Conservation (phyloP, 2,888 invertebrate genomes). For the Cephus pulcher region DNA sequence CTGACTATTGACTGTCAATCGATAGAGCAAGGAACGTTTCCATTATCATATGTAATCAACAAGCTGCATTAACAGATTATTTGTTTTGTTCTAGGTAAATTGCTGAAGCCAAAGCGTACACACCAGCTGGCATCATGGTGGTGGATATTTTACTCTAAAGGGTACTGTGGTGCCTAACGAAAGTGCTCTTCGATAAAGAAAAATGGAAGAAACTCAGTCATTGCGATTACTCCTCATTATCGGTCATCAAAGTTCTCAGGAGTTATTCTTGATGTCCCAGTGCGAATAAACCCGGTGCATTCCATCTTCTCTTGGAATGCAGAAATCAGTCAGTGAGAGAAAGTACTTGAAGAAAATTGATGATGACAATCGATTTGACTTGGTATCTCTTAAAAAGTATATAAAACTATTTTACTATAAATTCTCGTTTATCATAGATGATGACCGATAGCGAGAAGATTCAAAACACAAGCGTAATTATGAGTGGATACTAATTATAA, state of each 20-base stretch:
- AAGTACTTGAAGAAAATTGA: slow-evolving; percentile 18
- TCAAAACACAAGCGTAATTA: not conserved
- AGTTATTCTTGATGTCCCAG: not conserved
- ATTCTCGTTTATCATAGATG: slow-evolving; percentile 30
- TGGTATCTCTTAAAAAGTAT: slow-evolving; percentile 22
- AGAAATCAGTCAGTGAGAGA: slow-evolving; percentile 17
- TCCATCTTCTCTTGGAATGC: not conserved
- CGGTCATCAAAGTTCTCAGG: not conserved
- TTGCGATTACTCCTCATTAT: not conserved
- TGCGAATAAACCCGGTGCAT: not conserved
- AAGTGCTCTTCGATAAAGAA: slow-evolving; percentile 9
- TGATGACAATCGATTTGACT: not conserved
- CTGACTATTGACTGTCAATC: not conserved
- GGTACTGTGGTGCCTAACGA: slow-evolving; percentile 37
- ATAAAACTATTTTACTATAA: slow-evolving; percentile 39
- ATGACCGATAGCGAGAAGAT: not conserved
- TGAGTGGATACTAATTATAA: not conserved
- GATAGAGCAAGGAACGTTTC: not conserved
- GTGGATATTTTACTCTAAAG: slow-evolving; percentile 32
- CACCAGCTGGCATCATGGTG: slow-evolving; percentile 52
- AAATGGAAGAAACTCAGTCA: slow-evolving; percentile 5
- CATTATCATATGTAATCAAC: not conserved
- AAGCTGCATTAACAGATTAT: not conserved
- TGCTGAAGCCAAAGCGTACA: slow-evolving; percentile 63
- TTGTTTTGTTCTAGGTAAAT: slow-evolving; percentile 49